Evolutionary conservation across 2,113 vertebrate genomes (phyloP).

Genomic region (Sapajus apella): DNA sequence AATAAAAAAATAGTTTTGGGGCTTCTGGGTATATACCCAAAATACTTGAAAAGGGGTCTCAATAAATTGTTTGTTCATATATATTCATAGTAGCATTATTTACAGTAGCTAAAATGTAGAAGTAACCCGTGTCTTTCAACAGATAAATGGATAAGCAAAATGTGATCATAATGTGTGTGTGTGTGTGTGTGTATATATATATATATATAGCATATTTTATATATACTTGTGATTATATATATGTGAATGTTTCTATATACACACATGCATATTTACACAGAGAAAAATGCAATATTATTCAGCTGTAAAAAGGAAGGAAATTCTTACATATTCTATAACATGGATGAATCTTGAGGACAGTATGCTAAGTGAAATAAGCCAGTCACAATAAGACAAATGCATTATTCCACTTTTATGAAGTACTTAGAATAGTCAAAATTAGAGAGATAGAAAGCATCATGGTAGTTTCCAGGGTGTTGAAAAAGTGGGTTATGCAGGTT

Average conservation of each 20-base stretch:
- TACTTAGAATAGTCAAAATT: neutral
- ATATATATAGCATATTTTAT: too few relatives aligned
- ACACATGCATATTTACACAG: neutral
- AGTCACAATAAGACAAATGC: neutral
- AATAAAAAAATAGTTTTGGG: neutral
- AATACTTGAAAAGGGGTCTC: neutral
- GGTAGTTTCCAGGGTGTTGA: neutral
- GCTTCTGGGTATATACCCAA: neutral
- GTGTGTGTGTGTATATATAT: too few relatives aligned
- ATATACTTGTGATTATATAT: too few relatives aligned
- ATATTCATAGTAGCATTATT: neutral
- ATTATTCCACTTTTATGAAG: neutral
- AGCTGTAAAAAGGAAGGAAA: neutral
- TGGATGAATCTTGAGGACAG: neutral
- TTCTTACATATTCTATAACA: neutral
- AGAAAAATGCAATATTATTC: neutral
- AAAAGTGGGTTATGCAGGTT: neutral
- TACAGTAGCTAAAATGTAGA: neutral
- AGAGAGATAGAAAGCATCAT: neutral
- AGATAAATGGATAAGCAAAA: neutral
- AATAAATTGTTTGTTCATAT: neutral
- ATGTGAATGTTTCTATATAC: rapidly evolving
- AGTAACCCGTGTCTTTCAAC: neutral
- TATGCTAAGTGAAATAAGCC: neutral
- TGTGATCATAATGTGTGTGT: neutral